Percentiles rank a stretch among this genome's conserved stretches.
These are phyloP conservation scores for Calephelis perditalis DNA, from an alignment of 2,888 invertebrate species.

Conservation along the genomic window DNA sequence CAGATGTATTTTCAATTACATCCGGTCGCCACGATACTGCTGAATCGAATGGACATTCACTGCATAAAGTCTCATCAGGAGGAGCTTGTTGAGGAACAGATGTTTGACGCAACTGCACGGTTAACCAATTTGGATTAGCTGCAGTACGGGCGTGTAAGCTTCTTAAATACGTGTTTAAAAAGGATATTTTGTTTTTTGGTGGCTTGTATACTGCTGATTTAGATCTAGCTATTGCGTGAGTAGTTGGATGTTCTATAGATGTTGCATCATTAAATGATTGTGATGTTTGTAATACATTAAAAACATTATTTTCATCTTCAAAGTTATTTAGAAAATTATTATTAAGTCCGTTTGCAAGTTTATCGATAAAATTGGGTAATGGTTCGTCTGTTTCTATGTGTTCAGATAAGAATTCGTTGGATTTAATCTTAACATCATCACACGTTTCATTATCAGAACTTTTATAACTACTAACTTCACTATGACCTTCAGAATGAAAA, in stretches of 20 bases:
- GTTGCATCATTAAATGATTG: conserved; percentile 58
- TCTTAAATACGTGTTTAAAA: conserved; percentile 72
- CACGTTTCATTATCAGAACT: conserved; percentile 71
- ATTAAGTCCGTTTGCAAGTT: neutral
- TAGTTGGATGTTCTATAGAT: conserved; percentile 40
- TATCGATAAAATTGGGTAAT: neutral
- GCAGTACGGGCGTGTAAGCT: conserved; percentile 63
- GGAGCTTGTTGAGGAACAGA: conserved; percentile 45
- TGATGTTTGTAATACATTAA: conserved; percentile 55
- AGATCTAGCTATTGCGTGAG: conserved; percentile 50
- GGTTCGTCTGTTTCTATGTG: neutral
- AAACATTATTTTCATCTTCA: conserved; percentile 27
- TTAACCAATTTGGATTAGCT: conserved; percentile 66
- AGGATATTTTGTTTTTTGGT: conserved; percentile 68
- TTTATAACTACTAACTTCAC: conserved; percentile 72
- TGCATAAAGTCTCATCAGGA: conserved; percentile 37
- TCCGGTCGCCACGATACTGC: conserved; percentile 39
- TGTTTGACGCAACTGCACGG: conserved; percentile 50
- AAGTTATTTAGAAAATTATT: neutral
- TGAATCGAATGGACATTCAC: conserved; percentile 39
- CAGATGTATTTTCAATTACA: conserved; percentile 49
- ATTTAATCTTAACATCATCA: conserved; percentile 35
- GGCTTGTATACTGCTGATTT: conserved; percentile 58
- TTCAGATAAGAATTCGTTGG: conserved; percentile 6
- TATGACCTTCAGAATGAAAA: conserved; percentile 55